phyloP scores from a whole-genome alignment of 2,113 vertebrate genomes.

The Mesoclemmys tuberculata region DNA sequence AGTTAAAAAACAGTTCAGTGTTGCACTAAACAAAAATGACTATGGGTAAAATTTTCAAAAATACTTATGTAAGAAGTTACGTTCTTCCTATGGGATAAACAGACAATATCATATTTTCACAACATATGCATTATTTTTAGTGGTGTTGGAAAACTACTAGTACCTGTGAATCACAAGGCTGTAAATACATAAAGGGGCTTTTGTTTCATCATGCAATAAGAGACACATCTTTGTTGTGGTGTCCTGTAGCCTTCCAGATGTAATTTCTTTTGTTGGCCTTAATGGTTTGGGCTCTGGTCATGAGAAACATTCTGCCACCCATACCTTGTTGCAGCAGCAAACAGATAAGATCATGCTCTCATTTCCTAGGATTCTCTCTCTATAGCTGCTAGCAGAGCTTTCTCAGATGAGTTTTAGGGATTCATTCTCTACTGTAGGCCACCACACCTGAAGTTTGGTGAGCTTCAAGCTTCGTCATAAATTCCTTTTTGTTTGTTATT shows the following conservation, averaged over 20 bases:
- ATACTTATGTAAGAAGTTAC: neutral
- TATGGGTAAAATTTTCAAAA: neutral
- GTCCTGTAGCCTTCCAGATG: neutral
- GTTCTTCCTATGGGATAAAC: neutral
- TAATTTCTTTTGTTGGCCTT: neutral
- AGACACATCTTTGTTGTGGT: neutral
- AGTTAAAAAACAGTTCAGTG: accelerated
- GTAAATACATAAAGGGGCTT: neutral
- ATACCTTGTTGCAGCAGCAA: neutral
- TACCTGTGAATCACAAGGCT: neutral
- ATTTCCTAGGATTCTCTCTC: neutral
- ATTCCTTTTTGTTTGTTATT: neutral
- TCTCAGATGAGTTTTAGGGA: neutral
- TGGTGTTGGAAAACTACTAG: neutral
- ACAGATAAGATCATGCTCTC: accelerated
- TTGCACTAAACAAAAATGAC: neutral
- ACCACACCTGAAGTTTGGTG: neutral
- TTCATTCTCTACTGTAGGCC: neutral
- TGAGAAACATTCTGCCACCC: neutral
- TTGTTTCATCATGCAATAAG: neutral
- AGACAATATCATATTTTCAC: neutral
- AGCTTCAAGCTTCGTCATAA: neutral
- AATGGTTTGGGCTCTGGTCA: neutral
- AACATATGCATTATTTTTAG: neutral
- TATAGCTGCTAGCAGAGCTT: neutral